These are phyloP conservation scores for Hexactinellida sp. DNA, from an alignment of 37 sponge, comb jelly and placozoan species.

Conservation along the genomic window DNA sequence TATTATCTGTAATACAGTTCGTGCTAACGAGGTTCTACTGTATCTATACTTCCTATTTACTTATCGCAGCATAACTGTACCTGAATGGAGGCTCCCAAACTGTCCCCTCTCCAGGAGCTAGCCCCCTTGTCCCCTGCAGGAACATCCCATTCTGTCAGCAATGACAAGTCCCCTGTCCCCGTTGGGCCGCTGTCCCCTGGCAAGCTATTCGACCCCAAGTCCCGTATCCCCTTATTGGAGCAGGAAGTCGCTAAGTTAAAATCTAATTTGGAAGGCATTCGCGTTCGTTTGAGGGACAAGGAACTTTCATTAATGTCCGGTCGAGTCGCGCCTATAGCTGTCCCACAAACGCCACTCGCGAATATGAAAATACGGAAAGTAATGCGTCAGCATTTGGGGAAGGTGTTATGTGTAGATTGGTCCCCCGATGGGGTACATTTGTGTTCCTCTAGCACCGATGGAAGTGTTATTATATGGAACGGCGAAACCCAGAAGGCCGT, in stretches of 20 bases:
- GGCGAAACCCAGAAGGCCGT: background rate
- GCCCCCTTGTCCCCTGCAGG: too few relatives aligned
- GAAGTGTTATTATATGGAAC: background rate
- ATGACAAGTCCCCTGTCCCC: background rate
- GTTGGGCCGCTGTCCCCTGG: background rate
- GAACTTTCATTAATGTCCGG: background rate
- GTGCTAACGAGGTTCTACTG: too few relatives aligned
- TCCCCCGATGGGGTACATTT: constrained; percentile 7
- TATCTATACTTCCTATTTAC: background rate
- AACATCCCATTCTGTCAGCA: too few relatives aligned
- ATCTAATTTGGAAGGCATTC: background rate
- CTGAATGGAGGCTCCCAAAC: background rate
- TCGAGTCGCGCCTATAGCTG: background rate
- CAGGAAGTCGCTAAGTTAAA: background rate
- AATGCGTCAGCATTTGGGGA: background rate
- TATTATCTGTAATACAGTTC: too few relatives aligned
- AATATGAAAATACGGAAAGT: background rate
- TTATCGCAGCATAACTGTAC: background rate
- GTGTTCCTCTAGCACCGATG: constrained; percentile 3
- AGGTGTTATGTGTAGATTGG: constrained; percentile 1
- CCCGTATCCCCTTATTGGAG: background rate
- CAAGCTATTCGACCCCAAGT: too few relatives aligned
- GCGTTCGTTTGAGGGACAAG: background rate
- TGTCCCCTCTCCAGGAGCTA: background rate
- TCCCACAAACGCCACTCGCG: background rate